These are phyloP conservation scores for Archaeoteleia sp. DNA, from an alignment of 2,888 invertebrate genomes.

Conservation along the genomic window DNA sequence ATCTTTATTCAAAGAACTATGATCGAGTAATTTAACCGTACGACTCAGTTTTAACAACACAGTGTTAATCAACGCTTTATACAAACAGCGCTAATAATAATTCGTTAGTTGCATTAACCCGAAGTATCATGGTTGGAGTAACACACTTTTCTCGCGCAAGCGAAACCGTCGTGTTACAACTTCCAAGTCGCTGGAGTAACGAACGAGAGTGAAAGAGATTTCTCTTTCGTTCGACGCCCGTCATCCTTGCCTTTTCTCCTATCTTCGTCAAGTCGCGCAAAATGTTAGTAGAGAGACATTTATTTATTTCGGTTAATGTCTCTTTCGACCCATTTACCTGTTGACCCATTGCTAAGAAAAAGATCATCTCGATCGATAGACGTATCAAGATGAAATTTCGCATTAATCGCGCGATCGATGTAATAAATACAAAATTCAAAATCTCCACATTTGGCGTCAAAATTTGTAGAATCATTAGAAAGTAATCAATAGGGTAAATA, in stretches of 20 bases:
- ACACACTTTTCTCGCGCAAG: slow-evolving; percentile 45
- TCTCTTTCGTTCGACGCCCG: slow-evolving; percentile 62
- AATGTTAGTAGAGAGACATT: slow-evolving; percentile 18
- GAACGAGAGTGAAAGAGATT: slow-evolving; percentile 65
- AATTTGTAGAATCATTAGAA: too few relatives aligned
- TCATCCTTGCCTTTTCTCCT: slow-evolving; percentile 47
- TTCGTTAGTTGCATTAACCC: slow-evolving; percentile 32
- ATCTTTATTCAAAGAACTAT: too few relatives aligned
- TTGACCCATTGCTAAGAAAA: slow-evolving; percentile 50
- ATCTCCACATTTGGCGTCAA: too few relatives aligned
- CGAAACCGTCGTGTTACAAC: slow-evolving; percentile 44
- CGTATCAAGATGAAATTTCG: too few relatives aligned
- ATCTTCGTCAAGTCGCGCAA: slow-evolving; percentile 19
- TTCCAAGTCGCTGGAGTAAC: slow-evolving; percentile 46
- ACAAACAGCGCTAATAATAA: slow-evolving; percentile 15
- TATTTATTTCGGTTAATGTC: slow-evolving; percentile 33
- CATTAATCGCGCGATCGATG: not conserved
- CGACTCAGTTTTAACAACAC: too few relatives aligned
- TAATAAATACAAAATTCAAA: too few relatives aligned
- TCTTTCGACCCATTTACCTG: slow-evolving; percentile 55
- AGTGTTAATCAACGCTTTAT: too few relatives aligned
- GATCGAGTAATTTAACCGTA: too few relatives aligned
- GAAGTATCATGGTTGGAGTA: slow-evolving; percentile 37
- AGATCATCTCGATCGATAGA: not conserved
- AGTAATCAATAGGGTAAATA: too few relatives aligned